Base-by-base conservation (phyloP, 2,888 invertebrate species). In the Andrena marginata region DNA sequence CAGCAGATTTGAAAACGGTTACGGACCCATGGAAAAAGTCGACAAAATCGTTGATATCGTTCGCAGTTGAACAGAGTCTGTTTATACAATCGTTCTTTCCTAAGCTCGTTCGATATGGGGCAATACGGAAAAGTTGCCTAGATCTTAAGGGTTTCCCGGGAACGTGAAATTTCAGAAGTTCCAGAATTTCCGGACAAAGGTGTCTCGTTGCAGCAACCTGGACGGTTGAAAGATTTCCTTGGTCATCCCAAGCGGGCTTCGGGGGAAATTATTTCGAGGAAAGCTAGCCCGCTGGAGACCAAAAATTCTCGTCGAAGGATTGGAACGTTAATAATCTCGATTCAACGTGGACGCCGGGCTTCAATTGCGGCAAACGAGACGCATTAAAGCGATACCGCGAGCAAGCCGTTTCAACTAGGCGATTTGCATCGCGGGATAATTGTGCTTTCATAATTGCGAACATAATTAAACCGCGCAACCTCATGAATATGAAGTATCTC, bases 341-440 rank as follows among this genome's bases (percentile, higher is more conserved):
- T 51, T 20, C 2, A 51, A 51, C 20, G 51, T 20, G 51, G 20
- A 51, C 51, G 20, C 7, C 51, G 20, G 42, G 16, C 42, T 16
- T 42, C 16, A 42, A 42, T 42, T 5, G 42, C 13, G 10, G 56
- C 23, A 56, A 56, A 26, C 56, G 56, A 26, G 23, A 26, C 26
- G 56, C 56, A 23, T 56, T 56, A 56, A 56, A 56, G 23, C 56
- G 56, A 23, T 10, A 20, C 23, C 10, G 56, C 8, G 26, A 56
- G 56, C 23, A 26, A 8, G 56, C 10, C 23, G 56, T 23, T 56
- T 26, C 56, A 56, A 1, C 56, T 4, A 51, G 26, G 33, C 62
- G 48, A 68, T 69, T 76, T 62, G 60, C 75, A 60, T 62, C 33
- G 33, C 29, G 68, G 49, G 5, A 69, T 54, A 42, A 69, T 76